Conservation (phyloP, 2,797 vertebrate genomes). For the Momotus momota region DNA sequence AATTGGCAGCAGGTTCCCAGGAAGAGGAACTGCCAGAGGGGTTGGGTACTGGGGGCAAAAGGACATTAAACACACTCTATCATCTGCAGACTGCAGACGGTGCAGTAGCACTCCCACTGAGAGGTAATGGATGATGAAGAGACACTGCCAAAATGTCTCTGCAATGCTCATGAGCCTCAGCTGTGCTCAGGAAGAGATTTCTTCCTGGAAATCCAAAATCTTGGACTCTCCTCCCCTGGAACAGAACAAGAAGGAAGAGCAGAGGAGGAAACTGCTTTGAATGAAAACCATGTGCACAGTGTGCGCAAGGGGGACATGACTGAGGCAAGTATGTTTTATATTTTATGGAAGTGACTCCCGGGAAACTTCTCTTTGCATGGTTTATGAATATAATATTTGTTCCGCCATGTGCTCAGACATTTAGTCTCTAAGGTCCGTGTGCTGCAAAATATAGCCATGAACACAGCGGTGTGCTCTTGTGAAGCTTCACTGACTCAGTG, state of each 20-base stretch:
- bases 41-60: background rate
- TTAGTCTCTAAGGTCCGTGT: background rate
- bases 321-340: background rate
- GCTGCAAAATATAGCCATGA: background rate
- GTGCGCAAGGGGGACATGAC: background rate
- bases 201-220: slow-evolving; percentile 6
- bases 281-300: background rate
- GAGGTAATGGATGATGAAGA: slow-evolving; percentile 37
- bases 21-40: background rate
- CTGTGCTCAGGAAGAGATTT: slow-evolving; percentile 14
- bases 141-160: background rate
- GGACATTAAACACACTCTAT: slow-evolving; percentile 31
- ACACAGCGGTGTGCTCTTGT: background rate
- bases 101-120: slow-evolving; percentile 28
- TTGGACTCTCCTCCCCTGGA: background rate
- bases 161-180: background rate
- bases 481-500: background rate
- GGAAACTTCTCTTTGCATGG: background rate
- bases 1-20: slow-evolving; percentile 42
- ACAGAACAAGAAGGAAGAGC: background rate
- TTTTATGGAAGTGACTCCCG: background rate
- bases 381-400: slow-evolving; percentile 16
- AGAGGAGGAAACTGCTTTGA: background rate
- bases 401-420: background rate
- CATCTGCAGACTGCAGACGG: slow-evolving; percentile 17